Evolutionary conservation across 1,140 invertebrate species (phyloP).

Genomic region (Zaprionus inermis): DNA sequence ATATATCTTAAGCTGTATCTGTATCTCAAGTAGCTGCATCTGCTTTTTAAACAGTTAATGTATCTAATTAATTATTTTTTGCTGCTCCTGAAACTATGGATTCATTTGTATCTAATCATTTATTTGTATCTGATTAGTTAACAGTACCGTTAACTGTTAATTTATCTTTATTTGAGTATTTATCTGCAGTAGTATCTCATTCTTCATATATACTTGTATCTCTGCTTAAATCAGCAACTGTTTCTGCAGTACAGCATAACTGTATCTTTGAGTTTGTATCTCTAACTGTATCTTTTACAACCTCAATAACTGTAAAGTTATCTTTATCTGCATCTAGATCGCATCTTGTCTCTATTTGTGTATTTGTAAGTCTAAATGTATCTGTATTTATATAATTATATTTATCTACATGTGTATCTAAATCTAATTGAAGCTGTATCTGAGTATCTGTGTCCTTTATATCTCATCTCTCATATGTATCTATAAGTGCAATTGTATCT

Average conservation of each 20-base stretch:
- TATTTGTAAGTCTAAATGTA: not conserved
- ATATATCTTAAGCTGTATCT: not conserved
- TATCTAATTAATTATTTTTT: conserved; percentile 2
- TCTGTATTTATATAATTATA: not conserved
- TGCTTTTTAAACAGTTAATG: conserved; percentile 1
- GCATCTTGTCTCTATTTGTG: not conserved
- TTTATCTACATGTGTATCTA: not conserved
- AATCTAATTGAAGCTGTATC: not conserved
- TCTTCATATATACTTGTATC: not conserved
- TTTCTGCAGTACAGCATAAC: not conserved
- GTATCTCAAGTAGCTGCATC: not conserved
- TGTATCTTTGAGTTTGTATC: not conserved
- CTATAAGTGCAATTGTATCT: not conserved
- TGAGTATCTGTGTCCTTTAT: not conserved
- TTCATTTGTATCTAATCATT: not conserved
- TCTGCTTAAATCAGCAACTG: not conserved
- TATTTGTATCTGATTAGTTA: not conserved
- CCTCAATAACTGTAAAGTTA: not conserved
- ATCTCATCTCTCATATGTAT: not conserved
- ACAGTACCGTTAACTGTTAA: too few species aligned
- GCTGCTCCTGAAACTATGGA: not conserved
- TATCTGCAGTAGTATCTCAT: not conserved
- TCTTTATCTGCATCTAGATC: not conserved
- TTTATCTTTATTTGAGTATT: too few species aligned
- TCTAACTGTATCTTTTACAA: not conserved